Evolutionary conservation across 2,797 vertebrate species (phyloP).

Genomic region (Alfaro cultratus): DNA sequence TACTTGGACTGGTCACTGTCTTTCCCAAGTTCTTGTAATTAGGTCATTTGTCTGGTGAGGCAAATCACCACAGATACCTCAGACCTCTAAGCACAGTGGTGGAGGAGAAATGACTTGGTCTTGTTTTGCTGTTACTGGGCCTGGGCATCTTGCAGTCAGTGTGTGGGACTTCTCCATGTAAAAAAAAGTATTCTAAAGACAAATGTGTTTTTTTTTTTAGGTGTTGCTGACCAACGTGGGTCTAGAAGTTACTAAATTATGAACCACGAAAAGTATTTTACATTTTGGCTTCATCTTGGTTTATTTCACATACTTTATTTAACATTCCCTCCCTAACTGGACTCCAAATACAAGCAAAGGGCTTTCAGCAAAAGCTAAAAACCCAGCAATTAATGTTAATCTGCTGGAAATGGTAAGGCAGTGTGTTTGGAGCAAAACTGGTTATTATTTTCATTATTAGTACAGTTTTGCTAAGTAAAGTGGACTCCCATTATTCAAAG

Average conservation of each 20-base stretch:
- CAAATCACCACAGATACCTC: too few species aligned
- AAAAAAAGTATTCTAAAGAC: too few species aligned
- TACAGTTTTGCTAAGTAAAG: too few species aligned
- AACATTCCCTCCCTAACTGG: neutral
- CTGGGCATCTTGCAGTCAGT: too few species aligned
- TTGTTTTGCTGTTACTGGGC: too few species aligned
- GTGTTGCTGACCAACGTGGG: neutral
- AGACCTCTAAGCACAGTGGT: too few species aligned
- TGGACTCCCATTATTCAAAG: too few species aligned
- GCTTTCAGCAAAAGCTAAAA: constrained; percentile 48
- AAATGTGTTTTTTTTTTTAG: neutral
- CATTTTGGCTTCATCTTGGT: neutral
- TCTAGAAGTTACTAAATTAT: neutral
- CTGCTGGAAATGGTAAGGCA: constrained; percentile 45
- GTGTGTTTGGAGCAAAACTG: constrained; percentile 39
- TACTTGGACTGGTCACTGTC: too few species aligned
- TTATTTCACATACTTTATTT: neutral
- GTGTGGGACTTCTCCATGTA: too few species aligned
- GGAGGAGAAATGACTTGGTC: too few species aligned
- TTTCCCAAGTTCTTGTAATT: too few species aligned
- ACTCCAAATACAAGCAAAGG: constrained; percentile 12
- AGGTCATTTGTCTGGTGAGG: too few species aligned
- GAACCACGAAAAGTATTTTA: neutral
- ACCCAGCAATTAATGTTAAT: constrained; percentile 26
- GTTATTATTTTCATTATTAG: constrained; percentile 25